phyloP scores from a whole-genome alignment of 1,140 invertebrate genomes.

The Philotrypesis tridentata region DNA sequence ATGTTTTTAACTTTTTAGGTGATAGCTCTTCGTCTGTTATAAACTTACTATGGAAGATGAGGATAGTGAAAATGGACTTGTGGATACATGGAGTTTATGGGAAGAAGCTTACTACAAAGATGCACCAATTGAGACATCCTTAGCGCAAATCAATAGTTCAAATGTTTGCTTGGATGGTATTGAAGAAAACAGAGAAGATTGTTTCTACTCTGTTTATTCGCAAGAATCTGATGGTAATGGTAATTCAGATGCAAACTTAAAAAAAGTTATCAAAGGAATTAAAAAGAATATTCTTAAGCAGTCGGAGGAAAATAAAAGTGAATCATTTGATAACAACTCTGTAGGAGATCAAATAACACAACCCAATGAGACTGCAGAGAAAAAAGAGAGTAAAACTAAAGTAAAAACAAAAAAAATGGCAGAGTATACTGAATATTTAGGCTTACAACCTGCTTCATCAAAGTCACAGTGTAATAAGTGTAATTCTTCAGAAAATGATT shows the following conservation, averaged over 20 bases:
- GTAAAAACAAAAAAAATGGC: conserved; percentile 70
- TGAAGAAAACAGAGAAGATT: conserved; percentile 52
- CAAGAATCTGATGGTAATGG: conserved; percentile 52
- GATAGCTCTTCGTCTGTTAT: conserved; percentile 43
- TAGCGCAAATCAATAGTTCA: conserved; percentile 58
- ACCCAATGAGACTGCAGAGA: conserved; percentile 47
- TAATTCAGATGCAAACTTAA: conserved; percentile 63
- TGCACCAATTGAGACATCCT: conserved; percentile 55
- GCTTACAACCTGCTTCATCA: conserved; percentile 78
- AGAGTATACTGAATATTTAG: conserved; percentile 82
- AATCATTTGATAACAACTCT: neutral
- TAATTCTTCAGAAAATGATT: conserved; percentile 75
- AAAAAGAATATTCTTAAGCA: conserved; percentile 67
- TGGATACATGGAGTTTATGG: conserved; percentile 63
- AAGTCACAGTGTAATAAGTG: conserved; percentile 82
- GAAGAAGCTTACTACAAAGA: conserved; percentile 62
- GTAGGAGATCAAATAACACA: conserved; percentile 5
- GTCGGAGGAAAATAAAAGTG: conserved; percentile 57
- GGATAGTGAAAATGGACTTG: conserved; percentile 65
- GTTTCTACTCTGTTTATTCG: conserved; percentile 43
- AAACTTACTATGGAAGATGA: conserved; percentile 72
- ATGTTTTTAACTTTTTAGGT: conserved; percentile 49
- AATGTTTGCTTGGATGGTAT: conserved; percentile 60
- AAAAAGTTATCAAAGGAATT: conserved; percentile 64
- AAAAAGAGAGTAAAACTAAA: conserved; percentile 44